Base-by-base conservation (phyloP, 2,888 invertebrate species). In the Spodoptera littoralis region DNA sequence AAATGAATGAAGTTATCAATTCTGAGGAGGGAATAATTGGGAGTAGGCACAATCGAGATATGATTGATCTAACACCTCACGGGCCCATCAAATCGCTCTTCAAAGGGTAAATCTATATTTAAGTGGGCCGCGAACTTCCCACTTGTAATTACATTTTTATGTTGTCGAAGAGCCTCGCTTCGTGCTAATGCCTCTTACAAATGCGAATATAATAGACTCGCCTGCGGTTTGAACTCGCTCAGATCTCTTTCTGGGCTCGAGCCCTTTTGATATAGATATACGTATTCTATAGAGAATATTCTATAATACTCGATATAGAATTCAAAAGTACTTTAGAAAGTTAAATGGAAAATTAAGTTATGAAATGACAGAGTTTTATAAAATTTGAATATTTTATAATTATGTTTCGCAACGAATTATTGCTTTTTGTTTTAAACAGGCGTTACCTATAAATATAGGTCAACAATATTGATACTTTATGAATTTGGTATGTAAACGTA, bases 41-140 rank as follows among this genome's bases (percentile, higher is more conserved):
- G 90, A 87, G 82, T 73, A 76, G 80, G 84, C 84, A 87, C 88
- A 92, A 93, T 92, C 89, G 90, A 87, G 87, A 90, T 92, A 92
- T 93, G 91, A 93, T 93, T 89, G 91, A 92, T 92, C 91, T 92
- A 87, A 90, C 92, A 92, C 92, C 91, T 92, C 85, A 81, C 83
- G 77, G 81, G 84, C 86, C 90, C 84, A 90, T 90, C 89, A 88
- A 91, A 90, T 88, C 86, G 85, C 88, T 89, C 88, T 90, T 85
- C 88, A 91, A 92, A 92, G 92, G 92, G 93, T 93, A 93, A 93
- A 93, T 93, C 92, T 93, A 91, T 92, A 92, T 93, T 92, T 93
- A 90, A 93, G 92, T 92, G 90, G 89, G 83, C 76, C 77, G 78
- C 82, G 82, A 89, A 90, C 83, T 89, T 91, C 85, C 84, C 83